Conservation (phyloP, 2,113 vertebrate genomes). For the Junco hyemalis region DNA sequence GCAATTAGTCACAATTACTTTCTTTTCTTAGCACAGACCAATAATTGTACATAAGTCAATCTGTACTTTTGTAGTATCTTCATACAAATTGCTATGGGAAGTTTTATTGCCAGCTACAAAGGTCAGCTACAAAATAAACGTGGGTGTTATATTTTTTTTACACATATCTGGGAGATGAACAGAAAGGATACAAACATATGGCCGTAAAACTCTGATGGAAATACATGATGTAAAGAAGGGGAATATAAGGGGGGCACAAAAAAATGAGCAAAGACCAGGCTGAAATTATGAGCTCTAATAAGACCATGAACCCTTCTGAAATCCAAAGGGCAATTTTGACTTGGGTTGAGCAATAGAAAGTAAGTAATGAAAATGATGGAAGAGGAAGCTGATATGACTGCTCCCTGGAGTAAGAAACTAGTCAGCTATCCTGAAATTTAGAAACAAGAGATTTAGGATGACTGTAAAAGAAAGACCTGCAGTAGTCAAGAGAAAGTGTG, state of each 20-base stretch:
- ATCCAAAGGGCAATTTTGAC: conserved; percentile 36
- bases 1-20: not conserved
- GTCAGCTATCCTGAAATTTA: conserved; percentile 30
- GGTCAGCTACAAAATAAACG: conserved; percentile 4
- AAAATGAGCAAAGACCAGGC: not conserved
- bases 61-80: not conserved
- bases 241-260: not conserved
- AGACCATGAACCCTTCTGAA: conserved; percentile 8
- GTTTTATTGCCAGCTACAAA: not conserved
- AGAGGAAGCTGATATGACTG: conserved; percentile 8
- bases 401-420: conserved; percentile 29
- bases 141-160: not conserved
- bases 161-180: not conserved
- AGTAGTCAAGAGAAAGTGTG: not conserved
- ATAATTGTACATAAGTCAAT: not conserved
- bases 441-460: conserved; percentile 47
- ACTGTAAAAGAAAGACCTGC: conserved; percentile 27
- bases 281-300: not conserved
- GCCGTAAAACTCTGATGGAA: not conserved
- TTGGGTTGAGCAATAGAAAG: not conserved
- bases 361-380: conserved; percentile 57
- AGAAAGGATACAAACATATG: not conserved
- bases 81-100: not conserved
- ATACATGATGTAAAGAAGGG: not conserved
- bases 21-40: not conserved